Conservation (phyloP, 2,797 vertebrate species). For the Pelochelys cantorii region DNA sequence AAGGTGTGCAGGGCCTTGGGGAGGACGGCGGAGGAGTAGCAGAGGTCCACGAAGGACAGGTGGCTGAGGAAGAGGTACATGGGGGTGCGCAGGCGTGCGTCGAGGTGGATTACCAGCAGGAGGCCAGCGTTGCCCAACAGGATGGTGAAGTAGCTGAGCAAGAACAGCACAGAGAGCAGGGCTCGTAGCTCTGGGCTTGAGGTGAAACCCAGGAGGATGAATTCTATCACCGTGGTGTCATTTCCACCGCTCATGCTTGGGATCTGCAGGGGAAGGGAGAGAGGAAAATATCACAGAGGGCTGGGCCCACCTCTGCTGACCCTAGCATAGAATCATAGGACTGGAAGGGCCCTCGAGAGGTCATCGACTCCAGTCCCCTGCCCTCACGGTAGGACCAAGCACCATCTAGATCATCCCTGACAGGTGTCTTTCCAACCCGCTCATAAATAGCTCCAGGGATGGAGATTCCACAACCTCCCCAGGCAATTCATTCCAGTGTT, state of each 20-base stretch:
- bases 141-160: background rate
- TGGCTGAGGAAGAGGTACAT: background rate
- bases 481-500: too few species aligned
- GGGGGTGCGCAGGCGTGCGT: background rate
- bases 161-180: background rate
- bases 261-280: background rate
- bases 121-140: constrained; percentile 32
- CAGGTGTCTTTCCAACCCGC: too few species aligned
- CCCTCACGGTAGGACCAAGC: too few species aligned
- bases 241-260: background rate
- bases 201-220: constrained; percentile 31
- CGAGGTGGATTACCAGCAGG: background rate
- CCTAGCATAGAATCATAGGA: background rate
- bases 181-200: background rate
- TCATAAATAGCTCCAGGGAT: too few species aligned
- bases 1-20: constrained; percentile 14
- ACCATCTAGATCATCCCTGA: too few species aligned
- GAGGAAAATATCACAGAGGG: background rate
- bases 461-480: too few species aligned
- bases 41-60: constrained; percentile 22
- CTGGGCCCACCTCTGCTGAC: background rate
- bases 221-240: background rate
- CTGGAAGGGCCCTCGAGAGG: too few species aligned
- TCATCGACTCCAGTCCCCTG: too few species aligned
- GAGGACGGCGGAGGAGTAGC: background rate